Evolutionary conservation across 1,140 invertebrate genomes (phyloP), one percentile per base, ranked within the genome.

Genomic region (Eurosta solidaginis): DNA sequence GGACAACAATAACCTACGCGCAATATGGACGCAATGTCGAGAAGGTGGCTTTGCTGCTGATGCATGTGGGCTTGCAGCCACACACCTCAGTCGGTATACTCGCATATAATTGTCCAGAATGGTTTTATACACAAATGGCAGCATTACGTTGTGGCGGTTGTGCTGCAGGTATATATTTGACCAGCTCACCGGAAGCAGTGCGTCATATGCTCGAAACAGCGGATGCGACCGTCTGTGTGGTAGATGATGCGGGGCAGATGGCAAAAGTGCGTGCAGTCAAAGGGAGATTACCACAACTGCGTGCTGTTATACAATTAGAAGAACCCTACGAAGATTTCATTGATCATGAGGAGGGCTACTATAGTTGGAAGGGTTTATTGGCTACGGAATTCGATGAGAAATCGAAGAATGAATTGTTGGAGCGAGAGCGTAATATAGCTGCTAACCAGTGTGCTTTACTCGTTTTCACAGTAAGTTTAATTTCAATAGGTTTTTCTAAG

Each of bases 101-200:
- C 27, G 96, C 96, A 20, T 97, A 97, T 88, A 98, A 98, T 85
- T 92, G 93, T 59, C 94, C 95, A 12, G 92, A 97, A 89, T 98
- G 96, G 96, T 96, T 96, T 83, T 91, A 96, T 73, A 89, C 94
- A 0, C 92, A 96, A 87, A 82, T 97, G 20, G 96, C 91, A 1
- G 92, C 95, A 3, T 94, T 97, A 83, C 95, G 95, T 87, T 96
- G 96, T 79, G 96, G 96, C 93, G 96, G 95, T 44, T 92, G 96
- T 79, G 92, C 93, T 33, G 92, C 93, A 47, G 96, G 96, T 75
- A 96, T 98, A 83, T 98, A 98, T 88, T 95, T 96, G 4, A 98
- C 96, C 45, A 98, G 97, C 87, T 93, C 93, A 29, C 84, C 95
- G 0, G 95, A 97, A 81, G 94, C 96, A 0, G 96, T 95, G 86